Conservation (phyloP, 2,888 invertebrate genomes). For the Drosophila prostipennis region DNA sequence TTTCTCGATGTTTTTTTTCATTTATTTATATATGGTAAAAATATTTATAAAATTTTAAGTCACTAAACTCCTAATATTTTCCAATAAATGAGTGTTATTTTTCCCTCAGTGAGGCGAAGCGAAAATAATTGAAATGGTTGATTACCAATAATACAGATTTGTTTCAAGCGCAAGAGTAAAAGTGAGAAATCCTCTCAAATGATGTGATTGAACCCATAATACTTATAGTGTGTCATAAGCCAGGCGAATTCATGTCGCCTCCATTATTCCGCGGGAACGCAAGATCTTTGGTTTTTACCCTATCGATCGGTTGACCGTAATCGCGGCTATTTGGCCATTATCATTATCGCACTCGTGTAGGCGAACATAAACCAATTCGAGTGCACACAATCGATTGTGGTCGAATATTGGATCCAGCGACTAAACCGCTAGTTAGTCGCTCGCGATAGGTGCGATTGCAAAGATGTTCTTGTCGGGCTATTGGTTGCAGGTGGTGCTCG, state of each 20-base stretch:
- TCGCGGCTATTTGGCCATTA: conserved; percentile 13
- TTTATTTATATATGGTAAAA: no score
- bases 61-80: no score
- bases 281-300: conserved; percentile 5
- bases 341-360: conserved; percentile 37
- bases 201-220: not conserved
- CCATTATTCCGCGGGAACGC: no score
- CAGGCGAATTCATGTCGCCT: not conserved
- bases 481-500: conserved; percentile 47
- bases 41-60: no score
- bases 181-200: not conserved
- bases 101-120: not conserved
- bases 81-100: no score
- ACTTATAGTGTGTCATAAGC: not conserved
- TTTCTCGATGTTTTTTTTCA: no score
- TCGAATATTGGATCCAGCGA: conserved; percentile 28
- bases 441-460: conserved; percentile 38
- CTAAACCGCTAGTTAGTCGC: conserved; percentile 46
- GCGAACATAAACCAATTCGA: conserved; percentile 48
- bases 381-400: conserved; percentile 48
- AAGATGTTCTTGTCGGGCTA: conserved; percentile 55
- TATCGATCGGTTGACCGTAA: conserved; percentile 20
- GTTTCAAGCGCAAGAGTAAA: not conserved
- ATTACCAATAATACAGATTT: not conserved
- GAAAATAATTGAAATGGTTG: not conserved